Evolutionary conservation across 2,113 vertebrate species (phyloP).

Genomic region (Propithecus coquereli): DNA sequence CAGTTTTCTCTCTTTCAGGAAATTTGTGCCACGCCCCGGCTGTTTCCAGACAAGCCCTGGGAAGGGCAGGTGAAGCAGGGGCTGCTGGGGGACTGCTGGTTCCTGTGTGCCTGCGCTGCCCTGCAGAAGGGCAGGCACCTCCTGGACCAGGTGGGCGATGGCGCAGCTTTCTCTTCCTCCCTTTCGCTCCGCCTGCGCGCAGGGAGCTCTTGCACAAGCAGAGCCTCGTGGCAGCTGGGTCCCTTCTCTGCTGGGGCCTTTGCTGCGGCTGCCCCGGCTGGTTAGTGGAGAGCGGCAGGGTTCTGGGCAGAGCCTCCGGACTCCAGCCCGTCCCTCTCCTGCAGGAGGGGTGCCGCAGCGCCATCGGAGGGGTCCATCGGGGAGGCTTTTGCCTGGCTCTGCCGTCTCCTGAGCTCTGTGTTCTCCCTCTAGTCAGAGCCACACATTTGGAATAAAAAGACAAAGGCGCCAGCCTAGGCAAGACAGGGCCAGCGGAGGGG

Average conservation of each 20-base stretch:
- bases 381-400: not conserved
- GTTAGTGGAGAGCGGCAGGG: not conserved
- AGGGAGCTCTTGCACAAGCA: not conserved
- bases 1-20: constrained; percentile 83
- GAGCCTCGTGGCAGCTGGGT: accelerated
- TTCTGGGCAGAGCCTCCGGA: not conserved
- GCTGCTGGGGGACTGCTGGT: constrained; percentile 96
- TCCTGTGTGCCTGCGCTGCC: constrained; percentile 93
- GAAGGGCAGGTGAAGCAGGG: constrained; percentile 89
- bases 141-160: constrained; percentile 86
- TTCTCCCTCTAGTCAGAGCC: not conserved
- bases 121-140: constrained; percentile 89
- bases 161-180: accelerated
- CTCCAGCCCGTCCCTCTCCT: not conserved
- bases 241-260: not conserved
- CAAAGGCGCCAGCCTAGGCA: not conserved
- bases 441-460: not conserved
- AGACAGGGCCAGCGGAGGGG: not conserved
- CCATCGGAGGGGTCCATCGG: accelerated
- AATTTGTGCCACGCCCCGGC: constrained; percentile 86
- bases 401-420: accelerated
- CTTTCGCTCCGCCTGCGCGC: accelerated
- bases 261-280: not conserved
- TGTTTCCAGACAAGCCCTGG: constrained; percentile 85
- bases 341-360: not conserved